Conservation (phyloP, 2,888 invertebrate species). For the Anoplius nigerrimus region DNA sequence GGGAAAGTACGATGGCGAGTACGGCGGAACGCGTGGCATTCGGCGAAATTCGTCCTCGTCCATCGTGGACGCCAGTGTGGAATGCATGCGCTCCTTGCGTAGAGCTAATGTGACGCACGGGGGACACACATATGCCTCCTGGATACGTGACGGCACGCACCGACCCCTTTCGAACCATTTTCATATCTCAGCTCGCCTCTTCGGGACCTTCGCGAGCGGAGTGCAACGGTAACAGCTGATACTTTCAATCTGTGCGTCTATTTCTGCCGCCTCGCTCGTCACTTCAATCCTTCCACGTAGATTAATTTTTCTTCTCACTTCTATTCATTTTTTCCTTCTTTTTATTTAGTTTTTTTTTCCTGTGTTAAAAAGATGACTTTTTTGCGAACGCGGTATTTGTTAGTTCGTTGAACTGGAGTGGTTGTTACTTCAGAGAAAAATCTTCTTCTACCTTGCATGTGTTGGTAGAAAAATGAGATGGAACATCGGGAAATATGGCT, state of each 20-base stretch:
- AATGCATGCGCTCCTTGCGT: conserved; percentile 22
- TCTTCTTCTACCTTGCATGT: too few relatives aligned
- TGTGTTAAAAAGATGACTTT: too few relatives aligned
- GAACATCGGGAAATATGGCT: too few relatives aligned
- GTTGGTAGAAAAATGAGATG: too few relatives aligned
- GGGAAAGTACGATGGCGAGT: not conserved
- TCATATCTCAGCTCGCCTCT: conserved; percentile 25
- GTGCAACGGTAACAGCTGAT: not conserved
- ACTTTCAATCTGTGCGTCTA: too few relatives aligned
- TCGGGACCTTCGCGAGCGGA: not conserved
- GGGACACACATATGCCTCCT: conserved; percentile 23
- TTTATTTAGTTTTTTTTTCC: too few relatives aligned
- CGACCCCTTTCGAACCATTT: conserved; percentile 46
- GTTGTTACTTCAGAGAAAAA: too few relatives aligned
- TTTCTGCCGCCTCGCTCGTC: conserved; percentile 20
- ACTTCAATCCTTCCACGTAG: too few relatives aligned
- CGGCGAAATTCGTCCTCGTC: conserved; percentile 33
- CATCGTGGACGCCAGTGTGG: conserved; percentile 15
- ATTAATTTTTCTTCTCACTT: not conserved
- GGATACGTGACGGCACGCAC: conserved; percentile 48
- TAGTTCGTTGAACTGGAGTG: too few relatives aligned
- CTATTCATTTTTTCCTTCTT: too few relatives aligned
- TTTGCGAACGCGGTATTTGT: too few relatives aligned
- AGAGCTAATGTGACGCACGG: conserved; percentile 23
- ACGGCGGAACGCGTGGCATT: conserved; percentile 28